A percentile compares a stretch with the other conserved stretches of the same genome.
Evolutionary conservation across 1,140 invertebrate genomes (phyloP).

Genomic region (Heliothis virescens): DNA sequence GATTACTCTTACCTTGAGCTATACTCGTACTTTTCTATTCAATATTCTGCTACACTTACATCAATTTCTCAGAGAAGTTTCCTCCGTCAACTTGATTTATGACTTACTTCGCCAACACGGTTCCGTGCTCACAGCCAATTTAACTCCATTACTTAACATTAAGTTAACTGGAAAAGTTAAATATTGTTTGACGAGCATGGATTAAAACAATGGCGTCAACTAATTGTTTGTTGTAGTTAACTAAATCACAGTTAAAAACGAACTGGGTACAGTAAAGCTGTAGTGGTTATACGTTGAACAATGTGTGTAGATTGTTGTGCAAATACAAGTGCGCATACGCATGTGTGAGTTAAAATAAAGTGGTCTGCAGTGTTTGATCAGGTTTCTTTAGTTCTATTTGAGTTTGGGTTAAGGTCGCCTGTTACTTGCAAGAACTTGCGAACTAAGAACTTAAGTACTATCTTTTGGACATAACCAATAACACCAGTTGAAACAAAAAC

Average conservation of each 20-base stretch:
- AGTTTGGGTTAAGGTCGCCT: conserved; percentile 5
- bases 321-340: not conserved
- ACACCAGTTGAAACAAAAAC: too few species aligned
- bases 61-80: not conserved
- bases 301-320: not conserved
- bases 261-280: too few species aligned
- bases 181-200: conserved; percentile 5
- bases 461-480: too few species aligned
- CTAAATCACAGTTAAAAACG: not conserved
- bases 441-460: too few species aligned
- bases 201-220: not conserved
- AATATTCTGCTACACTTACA: not conserved
- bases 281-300: not conserved
- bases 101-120: not conserved
- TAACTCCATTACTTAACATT: conserved; percentile 16
- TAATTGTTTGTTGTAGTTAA: not conserved
- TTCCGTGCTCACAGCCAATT: not conserved
- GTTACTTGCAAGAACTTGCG: not conserved
- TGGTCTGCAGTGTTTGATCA: not conserved
- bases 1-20: not conserved
- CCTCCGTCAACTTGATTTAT: not conserved
- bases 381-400: not conserved
- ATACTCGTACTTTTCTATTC: not conserved
- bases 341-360: not conserved
- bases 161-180: conserved; percentile 9